Evolutionary conservation across 2,797 vertebrate species (phyloP).

Genomic region (Esox masquinongy): DNA sequence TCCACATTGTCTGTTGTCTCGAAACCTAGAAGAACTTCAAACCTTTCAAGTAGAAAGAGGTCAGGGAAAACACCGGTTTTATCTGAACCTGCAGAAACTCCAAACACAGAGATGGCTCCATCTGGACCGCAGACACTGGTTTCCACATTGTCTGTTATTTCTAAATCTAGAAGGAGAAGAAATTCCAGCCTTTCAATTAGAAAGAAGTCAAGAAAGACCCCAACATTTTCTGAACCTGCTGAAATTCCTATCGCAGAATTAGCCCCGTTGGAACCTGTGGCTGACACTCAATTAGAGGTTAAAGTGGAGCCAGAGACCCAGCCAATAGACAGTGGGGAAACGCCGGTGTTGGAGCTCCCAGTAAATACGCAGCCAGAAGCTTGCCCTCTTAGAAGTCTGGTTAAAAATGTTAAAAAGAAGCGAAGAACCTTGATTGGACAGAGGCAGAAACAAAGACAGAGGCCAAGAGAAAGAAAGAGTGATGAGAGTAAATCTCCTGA

Average conservation of each 20-base stretch:
- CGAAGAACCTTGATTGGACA: conserved; percentile 75
- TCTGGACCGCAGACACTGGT: conserved; percentile 25
- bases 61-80: conserved; percentile 56
- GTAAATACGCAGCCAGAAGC: conserved; percentile 33
- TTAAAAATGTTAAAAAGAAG: conserved; percentile 70
- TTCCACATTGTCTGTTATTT: conserved; percentile 49
- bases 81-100: conserved; percentile 40
- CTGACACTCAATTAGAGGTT: conserved; percentile 41
- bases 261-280: conserved; percentile 37
- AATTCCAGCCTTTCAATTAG: conserved; percentile 59
- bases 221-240: conserved; percentile 47
- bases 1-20: conserved; percentile 36
- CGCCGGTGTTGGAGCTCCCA: conserved; percentile 57
- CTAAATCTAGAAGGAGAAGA: conserved; percentile 63
- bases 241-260: conserved; percentile 44
- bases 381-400: conserved; percentile 39
- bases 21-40: neutral
- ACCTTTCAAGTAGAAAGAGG: conserved; percentile 56
- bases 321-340: conserved; percentile 57
- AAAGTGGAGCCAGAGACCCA: conserved; percentile 68
- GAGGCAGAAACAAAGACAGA: conserved; percentile 68
- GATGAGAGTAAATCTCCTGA: conserved; percentile 51
- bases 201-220: conserved; percentile 61
- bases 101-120: conserved; percentile 29
- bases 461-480: conserved; percentile 62